phyloP scores from a whole-genome alignment of 1,140 invertebrate species.

The Drosophila subobscura region DNA sequence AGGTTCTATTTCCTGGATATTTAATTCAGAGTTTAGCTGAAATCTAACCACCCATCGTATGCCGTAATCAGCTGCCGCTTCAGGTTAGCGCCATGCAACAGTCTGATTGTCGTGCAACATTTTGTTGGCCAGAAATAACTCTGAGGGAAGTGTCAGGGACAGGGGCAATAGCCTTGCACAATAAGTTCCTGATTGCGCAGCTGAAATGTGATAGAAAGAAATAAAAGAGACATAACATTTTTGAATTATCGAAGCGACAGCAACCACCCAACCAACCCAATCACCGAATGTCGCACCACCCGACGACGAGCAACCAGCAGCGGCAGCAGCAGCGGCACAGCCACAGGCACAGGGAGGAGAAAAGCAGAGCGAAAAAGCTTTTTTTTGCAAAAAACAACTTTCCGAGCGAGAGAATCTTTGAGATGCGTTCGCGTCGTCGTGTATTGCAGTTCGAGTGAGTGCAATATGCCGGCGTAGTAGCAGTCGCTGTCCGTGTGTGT shows the following conservation, averaged over 20 bases:
- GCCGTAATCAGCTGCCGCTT: too few species aligned
- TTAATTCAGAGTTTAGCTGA: too few species aligned
- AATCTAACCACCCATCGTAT: too few species aligned
- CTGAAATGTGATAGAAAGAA: constrained; percentile 23
- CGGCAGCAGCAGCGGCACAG: constrained; percentile 13
- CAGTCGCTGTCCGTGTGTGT: neutral
- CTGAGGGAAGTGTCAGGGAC: too few species aligned
- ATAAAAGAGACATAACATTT: constrained; percentile 9
- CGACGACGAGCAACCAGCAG: constrained; percentile 41
- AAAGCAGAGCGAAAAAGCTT: constrained; percentile 23
- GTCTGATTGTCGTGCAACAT: too few species aligned
- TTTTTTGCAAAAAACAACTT: constrained; percentile 45
- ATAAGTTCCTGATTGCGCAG: constrained; percentile 74
- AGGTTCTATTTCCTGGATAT: too few species aligned
- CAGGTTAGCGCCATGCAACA: too few species aligned
- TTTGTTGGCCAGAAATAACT: too few species aligned
- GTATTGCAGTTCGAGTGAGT: constrained; percentile 46
- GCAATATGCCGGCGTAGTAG: constrained; percentile 39
- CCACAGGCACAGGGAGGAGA: constrained; percentile 25
- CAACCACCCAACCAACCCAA: constrained; percentile 40
- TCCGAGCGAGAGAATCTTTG: constrained; percentile 48
- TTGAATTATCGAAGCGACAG: constrained; percentile 12
- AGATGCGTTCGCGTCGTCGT: constrained; percentile 26
- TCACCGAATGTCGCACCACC: too few species aligned
- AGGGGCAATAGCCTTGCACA: constrained; percentile 59